phyloP scores from a whole-genome alignment of 2,113 vertebrate species.

The Syngnathus floridae region DNA sequence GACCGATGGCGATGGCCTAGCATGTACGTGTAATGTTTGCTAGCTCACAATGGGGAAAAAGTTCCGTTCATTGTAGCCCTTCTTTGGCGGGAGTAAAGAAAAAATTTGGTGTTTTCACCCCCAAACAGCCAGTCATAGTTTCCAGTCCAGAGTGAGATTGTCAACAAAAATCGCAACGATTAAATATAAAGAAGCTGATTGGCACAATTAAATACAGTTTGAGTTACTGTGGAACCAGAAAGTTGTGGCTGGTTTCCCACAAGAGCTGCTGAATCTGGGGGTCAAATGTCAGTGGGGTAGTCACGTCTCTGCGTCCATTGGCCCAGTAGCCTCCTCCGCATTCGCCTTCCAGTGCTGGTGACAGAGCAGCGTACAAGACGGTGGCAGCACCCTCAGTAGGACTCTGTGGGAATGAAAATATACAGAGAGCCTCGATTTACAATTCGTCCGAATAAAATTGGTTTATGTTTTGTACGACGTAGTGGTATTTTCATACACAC shows the following conservation, averaged over 20 bases:
- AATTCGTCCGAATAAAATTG: no score
- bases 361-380: conserved; percentile 46
- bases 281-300: conserved; percentile 43
- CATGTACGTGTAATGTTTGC: conserved; percentile 12
- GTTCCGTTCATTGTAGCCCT: conserved; percentile 42
- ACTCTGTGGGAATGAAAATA: conserved; percentile 40
- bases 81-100: conserved; percentile 39
- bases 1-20: neutral
- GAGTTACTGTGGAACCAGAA: conserved; percentile 46
- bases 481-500: no score
- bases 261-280: conserved; percentile 50
- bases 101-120: conserved; percentile 10
- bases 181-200: conserved; percentile 1
- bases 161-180: conserved; percentile 22
- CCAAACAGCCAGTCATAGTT: conserved; percentile 35
- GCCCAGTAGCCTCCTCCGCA: conserved; percentile 55
- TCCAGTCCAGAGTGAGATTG: conserved; percentile 33
- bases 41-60: conserved; percentile 36
- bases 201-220: neutral
- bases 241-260: conserved; percentile 55
- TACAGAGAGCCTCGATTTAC: no score
- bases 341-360: conserved; percentile 51
- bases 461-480: no score
- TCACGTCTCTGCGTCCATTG: conserved; percentile 46
- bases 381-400: conserved; percentile 58